A percentile compares a stretch with the other conserved stretches of the same genome.
These are phyloP conservation scores for Oryctolagus cuniculus DNA, from an alignment of 2,113 vertebrate genomes.

Conservation along the genomic window DNA sequence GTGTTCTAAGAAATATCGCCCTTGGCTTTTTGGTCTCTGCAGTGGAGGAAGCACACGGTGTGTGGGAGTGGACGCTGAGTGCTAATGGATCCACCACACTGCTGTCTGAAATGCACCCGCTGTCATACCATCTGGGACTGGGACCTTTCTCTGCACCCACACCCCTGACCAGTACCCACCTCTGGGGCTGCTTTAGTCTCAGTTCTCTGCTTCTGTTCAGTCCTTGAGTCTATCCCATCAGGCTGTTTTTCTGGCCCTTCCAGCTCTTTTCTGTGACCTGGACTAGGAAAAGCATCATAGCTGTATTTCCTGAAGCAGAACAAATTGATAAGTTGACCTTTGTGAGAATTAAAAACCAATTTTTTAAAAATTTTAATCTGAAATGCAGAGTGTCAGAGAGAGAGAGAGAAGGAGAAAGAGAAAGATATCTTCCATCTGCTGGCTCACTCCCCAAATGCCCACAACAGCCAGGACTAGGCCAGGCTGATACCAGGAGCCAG, in stretches of 20 bases:
- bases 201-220: not conserved
- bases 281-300: conserved; percentile 43
- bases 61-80: not conserved
- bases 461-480: no score
- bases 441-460: no score
- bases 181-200: not conserved
- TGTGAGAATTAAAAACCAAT: conserved; percentile 54
- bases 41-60: not conserved
- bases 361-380: no score
- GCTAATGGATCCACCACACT: not conserved
- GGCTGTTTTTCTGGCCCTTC: not conserved
- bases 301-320: conserved; percentile 45
- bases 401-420: no score
- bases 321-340: not conserved
- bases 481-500: no score
- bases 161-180: not conserved
- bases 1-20: conserved; percentile 24
- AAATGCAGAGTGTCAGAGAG: no score
- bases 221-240: not conserved
- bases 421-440: no score
- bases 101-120: not conserved
- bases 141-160: not conserved
- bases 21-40: not conserved
- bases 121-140: not conserved
- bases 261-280: not conserved